A percentile compares a stretch with the other conserved stretches of the same genome.
Conservation (phyloP, 2,888 invertebrate species). For the Ryuthela nishihirai region DNA sequence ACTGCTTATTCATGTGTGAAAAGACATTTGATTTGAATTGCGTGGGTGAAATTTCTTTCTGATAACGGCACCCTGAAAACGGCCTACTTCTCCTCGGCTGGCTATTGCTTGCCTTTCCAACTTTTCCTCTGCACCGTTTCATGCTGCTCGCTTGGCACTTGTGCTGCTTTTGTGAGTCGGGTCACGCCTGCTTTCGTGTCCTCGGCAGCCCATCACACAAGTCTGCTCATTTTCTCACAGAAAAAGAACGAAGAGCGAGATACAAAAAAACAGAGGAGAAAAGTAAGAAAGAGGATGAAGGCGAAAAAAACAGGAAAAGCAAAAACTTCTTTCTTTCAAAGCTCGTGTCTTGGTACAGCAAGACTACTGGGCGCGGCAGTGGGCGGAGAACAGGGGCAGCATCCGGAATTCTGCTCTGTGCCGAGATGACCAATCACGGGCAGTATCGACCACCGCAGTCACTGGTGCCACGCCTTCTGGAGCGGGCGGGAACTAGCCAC, state of each 20-base stretch:
- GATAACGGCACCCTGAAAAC: no score
- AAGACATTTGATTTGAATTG: slow-evolving; percentile 33
- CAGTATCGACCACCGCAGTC: slow-evolving; percentile 25
- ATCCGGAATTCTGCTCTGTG: no score
- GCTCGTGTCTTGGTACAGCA: no score
- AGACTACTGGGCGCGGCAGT: no score
- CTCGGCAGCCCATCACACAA: slow-evolving; percentile 31
- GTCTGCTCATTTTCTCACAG: slow-evolving; percentile 16
- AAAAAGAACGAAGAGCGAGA: slow-evolving; percentile 4
- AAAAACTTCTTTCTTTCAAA: no score
- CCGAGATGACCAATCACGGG: slow-evolving; percentile 34
- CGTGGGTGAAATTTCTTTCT: slow-evolving; percentile 22
- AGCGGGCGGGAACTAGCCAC: slow-evolving; percentile 21
- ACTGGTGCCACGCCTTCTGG: slow-evolving; percentile 18
- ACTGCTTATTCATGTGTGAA: slow-evolving; percentile 20
- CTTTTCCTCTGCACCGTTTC: background rate
- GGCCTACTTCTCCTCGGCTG: no score
- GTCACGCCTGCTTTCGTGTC: slow-evolving; percentile 30
- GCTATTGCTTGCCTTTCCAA: slow-evolving; percentile 6
- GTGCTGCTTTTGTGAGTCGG: slow-evolving; percentile 9
- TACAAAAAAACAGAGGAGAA: slow-evolving; percentile 9
- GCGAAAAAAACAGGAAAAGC: slow-evolving; percentile 9
- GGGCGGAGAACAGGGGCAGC: no score
- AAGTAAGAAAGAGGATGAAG: slow-evolving; percentile 6
- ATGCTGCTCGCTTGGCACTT: background rate